Conservation (phyloP, 1,140 invertebrate species). For the Zaprionus ghesquierei region DNA sequence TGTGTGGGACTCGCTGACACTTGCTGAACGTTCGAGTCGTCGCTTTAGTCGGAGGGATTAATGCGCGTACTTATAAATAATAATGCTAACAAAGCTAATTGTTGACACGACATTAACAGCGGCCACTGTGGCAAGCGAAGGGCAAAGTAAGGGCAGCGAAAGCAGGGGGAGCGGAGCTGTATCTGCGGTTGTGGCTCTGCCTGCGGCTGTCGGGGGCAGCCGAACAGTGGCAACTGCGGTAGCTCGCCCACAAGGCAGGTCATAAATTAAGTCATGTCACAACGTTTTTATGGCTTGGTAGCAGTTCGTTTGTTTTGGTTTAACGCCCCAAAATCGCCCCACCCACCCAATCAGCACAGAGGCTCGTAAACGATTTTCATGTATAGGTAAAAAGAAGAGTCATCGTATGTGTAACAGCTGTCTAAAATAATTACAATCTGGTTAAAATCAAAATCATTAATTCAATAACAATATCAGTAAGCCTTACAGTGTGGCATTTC, state of each 20-base stretch:
- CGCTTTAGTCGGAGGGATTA: constrained; percentile 41
- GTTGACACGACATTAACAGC: constrained; percentile 63
- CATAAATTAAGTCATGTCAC: constrained; percentile 67
- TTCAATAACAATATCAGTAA: background rate
- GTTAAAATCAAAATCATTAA: background rate
- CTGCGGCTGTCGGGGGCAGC: background rate
- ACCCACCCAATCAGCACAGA: background rate
- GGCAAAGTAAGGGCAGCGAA: background rate
- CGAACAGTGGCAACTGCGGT: background rate
- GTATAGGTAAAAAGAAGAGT: background rate
- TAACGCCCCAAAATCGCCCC: constrained; percentile 19
- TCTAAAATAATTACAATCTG: background rate
- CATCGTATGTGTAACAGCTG: background rate
- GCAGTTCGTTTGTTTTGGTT: constrained; percentile 66
- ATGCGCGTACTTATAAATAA: constrained; percentile 50
- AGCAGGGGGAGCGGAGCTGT: background rate
- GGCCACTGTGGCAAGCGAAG: background rate
- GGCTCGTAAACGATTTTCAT: constrained; percentile 16
- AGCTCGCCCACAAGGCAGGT: constrained; percentile 17
- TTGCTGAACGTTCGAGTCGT: constrained; percentile 20
- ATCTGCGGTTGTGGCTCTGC: no score
- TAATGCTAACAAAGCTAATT: constrained; percentile 57
- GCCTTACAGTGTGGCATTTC: background rate
- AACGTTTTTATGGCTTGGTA: constrained; percentile 42
- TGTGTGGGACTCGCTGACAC: constrained; percentile 9